phyloP scores from a whole-genome alignment of 2,113 vertebrate species.

The Gymnarchus niloticus region DNA sequence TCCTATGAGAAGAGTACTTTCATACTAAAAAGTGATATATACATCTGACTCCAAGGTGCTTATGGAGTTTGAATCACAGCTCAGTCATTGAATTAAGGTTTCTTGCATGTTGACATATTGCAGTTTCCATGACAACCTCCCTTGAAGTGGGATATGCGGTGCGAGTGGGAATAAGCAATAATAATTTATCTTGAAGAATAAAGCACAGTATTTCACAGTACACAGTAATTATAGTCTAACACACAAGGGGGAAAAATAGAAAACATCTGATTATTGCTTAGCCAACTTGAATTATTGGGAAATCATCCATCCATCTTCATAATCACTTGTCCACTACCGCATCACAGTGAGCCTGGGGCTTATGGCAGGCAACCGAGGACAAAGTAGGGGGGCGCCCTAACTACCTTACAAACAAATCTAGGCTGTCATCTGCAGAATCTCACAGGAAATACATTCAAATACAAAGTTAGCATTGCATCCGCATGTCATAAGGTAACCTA shows the following conservation, averaged over 20 bases:
- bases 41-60: not conserved
- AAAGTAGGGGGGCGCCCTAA: not conserved
- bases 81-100: slow-evolving; percentile 1
- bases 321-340: not conserved
- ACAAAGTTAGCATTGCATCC: not conserved
- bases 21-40: not conserved
- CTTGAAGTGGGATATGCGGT: not conserved
- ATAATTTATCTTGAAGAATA: not conserved
- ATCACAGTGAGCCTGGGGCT: not conserved
- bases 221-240: too few relatives aligned
- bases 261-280: not conserved
- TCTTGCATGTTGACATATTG: not conserved
- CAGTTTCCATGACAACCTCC: slow-evolving; percentile 14
- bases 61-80: not conserved
- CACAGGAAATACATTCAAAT: not conserved
- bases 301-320: not conserved
- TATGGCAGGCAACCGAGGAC: not conserved
- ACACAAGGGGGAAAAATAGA: too few relatives aligned
- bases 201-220: not conserved
- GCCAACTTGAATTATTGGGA: not conserved
- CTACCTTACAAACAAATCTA: not conserved
- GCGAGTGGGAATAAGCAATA: slow-evolving; percentile 6
- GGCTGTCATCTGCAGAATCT: not conserved
- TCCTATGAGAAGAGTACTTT: not conserved
- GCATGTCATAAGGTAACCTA: not conserved